A percentile compares a stretch with the other conserved stretches of the same genome.
These are phyloP conservation scores for Oscheius myriophilus DNA, from an alignment of 2,888 invertebrate species.

Conservation along the genomic window DNA sequence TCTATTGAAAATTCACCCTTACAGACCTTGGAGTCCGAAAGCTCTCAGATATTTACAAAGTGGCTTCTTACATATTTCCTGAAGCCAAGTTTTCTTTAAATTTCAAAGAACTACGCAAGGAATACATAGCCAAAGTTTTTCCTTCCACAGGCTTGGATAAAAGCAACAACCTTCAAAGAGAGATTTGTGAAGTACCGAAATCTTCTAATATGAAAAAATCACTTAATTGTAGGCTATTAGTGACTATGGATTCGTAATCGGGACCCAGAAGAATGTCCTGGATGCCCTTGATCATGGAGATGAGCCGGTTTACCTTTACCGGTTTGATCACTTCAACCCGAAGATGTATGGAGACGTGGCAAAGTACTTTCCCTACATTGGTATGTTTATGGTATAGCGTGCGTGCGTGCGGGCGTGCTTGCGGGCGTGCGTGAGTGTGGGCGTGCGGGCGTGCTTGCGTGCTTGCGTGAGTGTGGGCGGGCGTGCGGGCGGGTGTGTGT, in stretches of 20 bases:
- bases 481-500: too few relatives aligned
- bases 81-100: slow-evolving; percentile 15
- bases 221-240: slow-evolving; percentile 5
- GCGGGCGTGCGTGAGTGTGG: slow-evolving; percentile 6
- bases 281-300: slow-evolving; percentile 4
- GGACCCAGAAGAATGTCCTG: slow-evolving; percentile 12
- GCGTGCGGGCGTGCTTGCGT: not conserved
- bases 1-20: not conserved
- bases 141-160: not conserved
- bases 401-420: not conserved
- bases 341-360: slow-evolving; percentile 20
- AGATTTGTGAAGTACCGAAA: not conserved
- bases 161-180: not conserved
- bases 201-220: not conserved
- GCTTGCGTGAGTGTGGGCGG: slow-evolving; percentile 4
- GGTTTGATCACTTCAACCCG: slow-evolving; percentile 33
- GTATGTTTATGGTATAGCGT: slow-evolving; percentile 11
- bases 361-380: slow-evolving; percentile 9
- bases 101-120: slow-evolving; percentile 2
- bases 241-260: slow-evolving; percentile 10
- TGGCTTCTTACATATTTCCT: slow-evolving; percentile 7
- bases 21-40: not conserved
- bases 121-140: slow-evolving; percentile 6
- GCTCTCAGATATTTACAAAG: not conserved
- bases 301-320: slow-evolving; percentile 29